A percentile compares a stretch with the other conserved stretches of the same genome.
Conservation (phyloP, 1,140 invertebrate genomes). For the Caenorhabditis tropicalis region DNA sequence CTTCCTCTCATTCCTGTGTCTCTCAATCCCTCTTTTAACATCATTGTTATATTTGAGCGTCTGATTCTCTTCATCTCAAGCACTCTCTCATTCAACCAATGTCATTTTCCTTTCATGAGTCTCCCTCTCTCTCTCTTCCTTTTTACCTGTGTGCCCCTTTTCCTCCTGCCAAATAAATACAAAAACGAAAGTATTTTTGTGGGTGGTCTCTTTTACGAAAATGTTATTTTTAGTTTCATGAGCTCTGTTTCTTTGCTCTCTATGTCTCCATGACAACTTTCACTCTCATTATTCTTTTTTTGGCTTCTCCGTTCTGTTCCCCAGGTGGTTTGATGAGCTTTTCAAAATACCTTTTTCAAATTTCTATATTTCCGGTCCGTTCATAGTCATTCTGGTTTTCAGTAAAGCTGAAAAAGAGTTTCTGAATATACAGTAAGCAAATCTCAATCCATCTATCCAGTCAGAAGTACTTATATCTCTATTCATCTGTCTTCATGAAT, state of each 20-base stretch:
- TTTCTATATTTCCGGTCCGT: too few species aligned
- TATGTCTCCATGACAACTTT: background rate
- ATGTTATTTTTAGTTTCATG: background rate
- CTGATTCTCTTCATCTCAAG: background rate
- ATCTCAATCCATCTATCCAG: too few species aligned
- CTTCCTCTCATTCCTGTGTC: background rate
- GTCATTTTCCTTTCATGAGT: slow-evolving; percentile 22
- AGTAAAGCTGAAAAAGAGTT: too few species aligned
- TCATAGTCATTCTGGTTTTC: too few species aligned
- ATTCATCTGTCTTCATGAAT: background rate
- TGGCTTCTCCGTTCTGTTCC: background rate
- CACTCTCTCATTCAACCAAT: background rate
- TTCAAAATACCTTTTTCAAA: background rate
- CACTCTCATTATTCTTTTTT: background rate
- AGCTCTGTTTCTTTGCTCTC: background rate
- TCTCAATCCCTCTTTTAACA: background rate
- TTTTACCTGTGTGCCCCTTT: slow-evolving; percentile 4
- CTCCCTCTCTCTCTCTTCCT: background rate
- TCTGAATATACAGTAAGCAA: too few species aligned
- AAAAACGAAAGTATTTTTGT: background rate
- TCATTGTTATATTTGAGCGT: slow-evolving; percentile 30
- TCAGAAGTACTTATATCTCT: background rate
- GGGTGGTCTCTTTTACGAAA: background rate
- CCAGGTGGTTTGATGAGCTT: background rate
- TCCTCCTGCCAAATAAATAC: slow-evolving; percentile 27